Evolutionary conservation across 2,113 vertebrate species (phyloP), one percentile per base, ranked within the genome.

Genomic region (Scolopax mira): DNA sequence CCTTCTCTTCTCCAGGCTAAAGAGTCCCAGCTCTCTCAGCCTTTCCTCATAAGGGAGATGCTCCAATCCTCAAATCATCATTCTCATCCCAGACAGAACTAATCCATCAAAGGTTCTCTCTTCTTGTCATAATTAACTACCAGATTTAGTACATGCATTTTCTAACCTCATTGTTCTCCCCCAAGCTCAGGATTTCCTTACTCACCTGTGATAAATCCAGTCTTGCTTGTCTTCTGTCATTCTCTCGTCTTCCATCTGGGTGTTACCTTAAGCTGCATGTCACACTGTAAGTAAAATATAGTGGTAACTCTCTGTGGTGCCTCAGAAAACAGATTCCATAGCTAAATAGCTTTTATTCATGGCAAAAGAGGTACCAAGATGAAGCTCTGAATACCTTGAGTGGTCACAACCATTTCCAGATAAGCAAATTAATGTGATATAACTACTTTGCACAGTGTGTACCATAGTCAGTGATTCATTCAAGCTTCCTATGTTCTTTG

Each of bases 221-320:
- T 66, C 44, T 46, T 88, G n/a, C n/a, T 78, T 74, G 11, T 46
- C 60, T 90, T 66, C 60, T 58, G 28, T 31, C 18, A 28, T 44
- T 33, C 12, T 77, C 13, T 70, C 6, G 22, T 77, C 19, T 71
- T 84, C 55, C 73, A 61, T 23, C 6, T 78, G 33, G 21, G 5
- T 0, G 0, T 75, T 79, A 85, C 48, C 41, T 81, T 60, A 81
- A 71, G 35, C 13, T 3, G 1, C 25, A 30, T 30, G 14, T 67
- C 65, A 64, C 35, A 39, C 21, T 33, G 24, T 52, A 88, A 71
- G 78, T 46, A 44, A 86, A 9, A 19, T 74, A 19, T 7, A 44
- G 28, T 16, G 31, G 7, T 61, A 44, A 41, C 11, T 69, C 21
- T 60, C 52, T 54, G 0, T 0, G 1, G 8, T 77, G 33, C 13